Evolutionary conservation across 2,888 invertebrate genomes (phyloP), one percentile per base, ranked within the genome.

Genomic region (Drosophila flavopinicola): DNA sequence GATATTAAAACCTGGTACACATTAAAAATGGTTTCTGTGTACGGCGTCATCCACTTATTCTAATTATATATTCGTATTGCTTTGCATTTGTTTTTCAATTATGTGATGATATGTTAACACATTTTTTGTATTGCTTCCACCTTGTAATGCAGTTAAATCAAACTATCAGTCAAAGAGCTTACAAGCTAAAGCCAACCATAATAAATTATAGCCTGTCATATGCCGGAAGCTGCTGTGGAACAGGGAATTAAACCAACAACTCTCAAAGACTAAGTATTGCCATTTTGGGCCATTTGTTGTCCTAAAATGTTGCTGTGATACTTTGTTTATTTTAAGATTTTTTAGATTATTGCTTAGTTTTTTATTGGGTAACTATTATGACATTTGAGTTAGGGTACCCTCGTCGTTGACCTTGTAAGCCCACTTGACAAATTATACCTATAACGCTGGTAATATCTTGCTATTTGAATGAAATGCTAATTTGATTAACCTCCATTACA

Each of bases 401-500:
- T 5, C 33, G 1, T 6, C 15, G 15, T 6, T 0, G 33, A 5
- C 13, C 15, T 33, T 33, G 33, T 5, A 3, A 39, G 24, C 11
- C 25, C 10, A 56, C 59, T 63, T 68, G 75, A 88, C 82, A 88
- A 88, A 88, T 88, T 73, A 71, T 56, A 54, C 73, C 66, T 66
- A 75, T 88, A 70, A 75, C 75, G 59, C 47, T 54, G 37, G 69
- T 76, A 88, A 89, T 86, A 73, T 76, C 73, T 80, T 75, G 79
- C 74, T 78, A 78, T 82, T 86, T 80, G 69, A 75, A 77, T 72
- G 66, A 83, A 87, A 88, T 82, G 78, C 77, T 88, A 88, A 88
- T 86, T 88, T 80, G 76, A 80, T 83, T 76, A 83, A 83, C 78
- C 78, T 80, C 58, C 75, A 68, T 76, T 78, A 58, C 60, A 51